These are phyloP conservation scores for Delia radicum DNA, from an alignment of 1,140 invertebrate genomes.

Conservation along the genomic window DNA sequence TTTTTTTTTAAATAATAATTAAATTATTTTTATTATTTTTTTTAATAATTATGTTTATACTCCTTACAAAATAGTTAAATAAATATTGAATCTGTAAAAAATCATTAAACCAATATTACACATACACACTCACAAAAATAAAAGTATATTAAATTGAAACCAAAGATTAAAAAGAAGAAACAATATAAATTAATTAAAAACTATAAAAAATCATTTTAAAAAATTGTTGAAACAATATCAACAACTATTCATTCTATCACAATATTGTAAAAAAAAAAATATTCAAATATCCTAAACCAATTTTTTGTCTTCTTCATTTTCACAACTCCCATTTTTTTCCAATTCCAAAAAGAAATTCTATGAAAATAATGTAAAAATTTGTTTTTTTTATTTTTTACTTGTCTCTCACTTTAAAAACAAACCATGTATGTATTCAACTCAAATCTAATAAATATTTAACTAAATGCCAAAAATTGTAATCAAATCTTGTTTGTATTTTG, in stretches of 20 bases:
- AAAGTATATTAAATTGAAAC: background rate
- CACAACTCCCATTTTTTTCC: too few species aligned
- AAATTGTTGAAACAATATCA: background rate
- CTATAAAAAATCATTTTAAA: background rate
- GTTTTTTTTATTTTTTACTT: too few species aligned
- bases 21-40: conserved; percentile 5
- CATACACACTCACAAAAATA: conserved; percentile 1
- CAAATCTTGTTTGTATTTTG: background rate
- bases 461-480: conserved; percentile 17
- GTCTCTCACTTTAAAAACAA: too few species aligned
- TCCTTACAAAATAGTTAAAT: too few species aligned
- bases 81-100: background rate
- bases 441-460: conserved; percentile 3
- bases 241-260: background rate
- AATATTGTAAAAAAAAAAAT: too few species aligned
- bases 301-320: too few species aligned
- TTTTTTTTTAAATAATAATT: conserved; percentile 8
- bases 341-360: too few species aligned
- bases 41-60: conserved; percentile 6
- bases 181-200: background rate
- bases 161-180: conserved; percentile 3
- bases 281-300: too few species aligned
- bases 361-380: too few species aligned
- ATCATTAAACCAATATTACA: background rate
- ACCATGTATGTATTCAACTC: background rate